Conservation (phyloP, 2,888 invertebrate genomes). For the Ennomos fuscantarius region DNA sequence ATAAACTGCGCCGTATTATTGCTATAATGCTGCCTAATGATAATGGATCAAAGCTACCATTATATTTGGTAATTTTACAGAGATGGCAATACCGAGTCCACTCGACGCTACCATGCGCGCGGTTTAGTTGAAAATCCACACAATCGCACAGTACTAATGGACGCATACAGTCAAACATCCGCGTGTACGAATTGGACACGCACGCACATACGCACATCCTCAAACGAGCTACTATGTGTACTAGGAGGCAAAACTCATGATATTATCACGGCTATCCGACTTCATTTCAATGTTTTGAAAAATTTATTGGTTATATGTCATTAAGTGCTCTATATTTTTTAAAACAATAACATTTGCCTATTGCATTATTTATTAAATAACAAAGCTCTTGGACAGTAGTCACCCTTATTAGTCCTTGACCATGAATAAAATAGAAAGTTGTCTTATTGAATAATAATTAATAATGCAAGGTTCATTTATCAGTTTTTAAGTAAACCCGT, state of each 20-base stretch:
- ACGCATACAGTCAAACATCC: slow-evolving; percentile 46
- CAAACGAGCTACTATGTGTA: slow-evolving; percentile 17
- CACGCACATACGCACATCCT: slow-evolving; percentile 26
- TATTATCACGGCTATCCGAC: slow-evolving; percentile 25
- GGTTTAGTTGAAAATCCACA: slow-evolving; percentile 71
- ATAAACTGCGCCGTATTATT: too few relatives aligned
- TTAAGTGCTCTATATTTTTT: too few relatives aligned
- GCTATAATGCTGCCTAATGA: too few relatives aligned
- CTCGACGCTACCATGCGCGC: slow-evolving; percentile 58
- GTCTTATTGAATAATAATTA: too few relatives aligned
- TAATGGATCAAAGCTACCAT: neutral
- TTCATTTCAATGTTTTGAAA: neutral
- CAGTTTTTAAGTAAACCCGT: too few relatives aligned
- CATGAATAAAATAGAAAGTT: too few relatives aligned
- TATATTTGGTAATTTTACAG: neutral
- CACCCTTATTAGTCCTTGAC: too few relatives aligned
- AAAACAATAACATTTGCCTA: too few relatives aligned
- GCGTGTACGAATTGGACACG: slow-evolving; percentile 22
- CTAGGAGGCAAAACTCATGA: slow-evolving; percentile 23
- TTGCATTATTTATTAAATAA: too few relatives aligned
- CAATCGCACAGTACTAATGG: slow-evolving; percentile 53
- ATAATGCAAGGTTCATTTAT: too few relatives aligned
- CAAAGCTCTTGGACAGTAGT: too few relatives aligned
- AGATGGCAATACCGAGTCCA: slow-evolving; percentile 34
- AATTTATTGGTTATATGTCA: neutral